Conservation (phyloP, 2,113 vertebrate species). For the Callocephalon fimbriatum region DNA sequence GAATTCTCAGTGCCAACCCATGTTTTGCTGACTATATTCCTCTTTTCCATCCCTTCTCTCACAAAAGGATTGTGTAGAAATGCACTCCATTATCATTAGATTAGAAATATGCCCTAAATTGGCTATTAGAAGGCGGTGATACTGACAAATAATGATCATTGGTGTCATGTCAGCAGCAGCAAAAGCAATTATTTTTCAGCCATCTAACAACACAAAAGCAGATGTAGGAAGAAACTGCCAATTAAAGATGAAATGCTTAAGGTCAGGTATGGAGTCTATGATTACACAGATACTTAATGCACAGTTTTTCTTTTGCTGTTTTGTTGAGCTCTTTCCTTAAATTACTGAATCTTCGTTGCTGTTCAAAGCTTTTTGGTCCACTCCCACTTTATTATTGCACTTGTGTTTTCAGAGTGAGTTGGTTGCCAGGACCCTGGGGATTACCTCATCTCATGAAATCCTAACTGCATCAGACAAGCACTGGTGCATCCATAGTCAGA, state of each 20-base stretch:
- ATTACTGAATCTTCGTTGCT: neutral
- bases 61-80: neutral
- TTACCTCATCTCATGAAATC: neutral
- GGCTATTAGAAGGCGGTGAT: neutral
- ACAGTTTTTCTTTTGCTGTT: neutral
- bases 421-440: neutral
- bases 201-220: neutral
- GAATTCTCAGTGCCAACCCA: neutral
- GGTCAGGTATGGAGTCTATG: neutral
- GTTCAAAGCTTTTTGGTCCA: neutral
- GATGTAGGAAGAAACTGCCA: slow-evolving; percentile 7
- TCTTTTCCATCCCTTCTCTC: neutral
- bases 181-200: slow-evolving; percentile 31
- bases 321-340: neutral
- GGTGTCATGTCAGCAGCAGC: neutral
- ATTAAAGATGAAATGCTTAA: slow-evolving; percentile 5
- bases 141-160: neutral
- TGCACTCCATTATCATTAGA: neutral
- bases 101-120: neutral
- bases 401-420: neutral
- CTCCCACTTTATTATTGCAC: neutral
- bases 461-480: neutral
- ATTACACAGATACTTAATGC: neutral
- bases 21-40: neutral
- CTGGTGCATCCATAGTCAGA: neutral